phyloP scores from a whole-genome alignment of 2,888 invertebrate genomes.

The Troglohyphantes excavatus region DNA sequence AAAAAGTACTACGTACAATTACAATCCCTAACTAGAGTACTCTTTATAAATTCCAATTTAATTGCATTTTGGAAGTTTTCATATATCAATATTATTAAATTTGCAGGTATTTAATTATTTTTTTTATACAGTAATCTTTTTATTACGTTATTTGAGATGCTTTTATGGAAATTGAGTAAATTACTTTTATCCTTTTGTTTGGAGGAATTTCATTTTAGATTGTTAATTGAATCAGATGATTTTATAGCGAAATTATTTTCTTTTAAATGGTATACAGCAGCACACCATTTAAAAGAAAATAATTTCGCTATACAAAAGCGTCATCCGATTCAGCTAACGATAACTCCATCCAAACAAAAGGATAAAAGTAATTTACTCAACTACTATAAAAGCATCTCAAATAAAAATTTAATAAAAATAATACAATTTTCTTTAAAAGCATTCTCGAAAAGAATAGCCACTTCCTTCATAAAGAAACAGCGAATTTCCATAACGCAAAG shows the following conservation, averaged over 20 bases:
- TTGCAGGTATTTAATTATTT: too few relatives aligned
- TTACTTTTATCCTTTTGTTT: neutral
- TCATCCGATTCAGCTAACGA: neutral
- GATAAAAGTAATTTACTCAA: neutral
- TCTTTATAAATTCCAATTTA: too few relatives aligned
- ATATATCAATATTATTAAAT: too few relatives aligned
- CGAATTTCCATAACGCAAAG: constrained; percentile 17
- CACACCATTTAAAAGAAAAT: too few relatives aligned
- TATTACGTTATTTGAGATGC: neutral
- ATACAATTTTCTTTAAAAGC: neutral
- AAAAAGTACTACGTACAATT: too few relatives aligned
- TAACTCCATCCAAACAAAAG: neutral
- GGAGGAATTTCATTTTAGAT: neutral
- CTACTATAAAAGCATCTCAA: neutral
- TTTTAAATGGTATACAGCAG: too few relatives aligned
- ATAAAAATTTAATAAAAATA: neutral
- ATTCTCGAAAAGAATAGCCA: neutral
- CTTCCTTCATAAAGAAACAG: neutral
- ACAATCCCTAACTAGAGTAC: too few relatives aligned
- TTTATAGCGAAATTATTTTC: too few relatives aligned
- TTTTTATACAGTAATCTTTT: too few relatives aligned
- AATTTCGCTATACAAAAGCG: too few relatives aligned
- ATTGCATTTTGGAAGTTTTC: too few relatives aligned
- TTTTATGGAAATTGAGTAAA: neutral
- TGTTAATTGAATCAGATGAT: too few relatives aligned